Conservation (phyloP, 2,113 vertebrate genomes). For the Trematocara macrostoma region DNA sequence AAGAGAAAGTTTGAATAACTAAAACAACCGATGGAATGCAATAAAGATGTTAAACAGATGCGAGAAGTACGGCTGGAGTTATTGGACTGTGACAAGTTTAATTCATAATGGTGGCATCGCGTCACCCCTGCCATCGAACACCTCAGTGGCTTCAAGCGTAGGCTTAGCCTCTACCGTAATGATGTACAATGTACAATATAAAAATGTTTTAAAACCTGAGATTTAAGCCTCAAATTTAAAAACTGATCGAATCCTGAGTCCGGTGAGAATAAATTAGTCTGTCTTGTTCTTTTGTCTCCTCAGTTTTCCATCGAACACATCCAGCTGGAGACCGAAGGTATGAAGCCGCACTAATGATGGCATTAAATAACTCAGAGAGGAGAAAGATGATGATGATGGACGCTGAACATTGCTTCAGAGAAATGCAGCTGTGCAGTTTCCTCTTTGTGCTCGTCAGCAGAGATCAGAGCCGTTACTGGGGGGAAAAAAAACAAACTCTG, state of each 20-base stretch:
- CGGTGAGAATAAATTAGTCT: neutral
- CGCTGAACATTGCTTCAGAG: neutral
- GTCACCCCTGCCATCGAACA: neutral
- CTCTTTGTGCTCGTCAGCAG: neutral
- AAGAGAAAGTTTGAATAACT: neutral
- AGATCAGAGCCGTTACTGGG: neutral
- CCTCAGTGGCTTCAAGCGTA: neutral
- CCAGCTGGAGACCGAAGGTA: conserved; percentile 89
- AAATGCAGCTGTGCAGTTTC: neutral
- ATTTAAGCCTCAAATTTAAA: neutral
- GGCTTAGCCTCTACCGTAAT: neutral
- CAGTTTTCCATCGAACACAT: conserved; percentile 90
- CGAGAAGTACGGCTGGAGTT: neutral
- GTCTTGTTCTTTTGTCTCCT: conserved; percentile 14
- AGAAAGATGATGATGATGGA: neutral
- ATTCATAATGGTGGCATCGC: neutral
- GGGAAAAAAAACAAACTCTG: fast-evolving
- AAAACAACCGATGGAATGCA: neutral
- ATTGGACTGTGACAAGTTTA: neutral
- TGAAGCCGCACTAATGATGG: neutral
- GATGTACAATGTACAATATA: neutral
- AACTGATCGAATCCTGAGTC: neutral
- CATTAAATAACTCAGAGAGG: neutral
- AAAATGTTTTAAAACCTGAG: neutral
- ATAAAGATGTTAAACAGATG: neutral